Evolutionary conservation across 2,113 vertebrate genomes (phyloP).

Genomic region (Pomatorhinus ruficollis): DNA sequence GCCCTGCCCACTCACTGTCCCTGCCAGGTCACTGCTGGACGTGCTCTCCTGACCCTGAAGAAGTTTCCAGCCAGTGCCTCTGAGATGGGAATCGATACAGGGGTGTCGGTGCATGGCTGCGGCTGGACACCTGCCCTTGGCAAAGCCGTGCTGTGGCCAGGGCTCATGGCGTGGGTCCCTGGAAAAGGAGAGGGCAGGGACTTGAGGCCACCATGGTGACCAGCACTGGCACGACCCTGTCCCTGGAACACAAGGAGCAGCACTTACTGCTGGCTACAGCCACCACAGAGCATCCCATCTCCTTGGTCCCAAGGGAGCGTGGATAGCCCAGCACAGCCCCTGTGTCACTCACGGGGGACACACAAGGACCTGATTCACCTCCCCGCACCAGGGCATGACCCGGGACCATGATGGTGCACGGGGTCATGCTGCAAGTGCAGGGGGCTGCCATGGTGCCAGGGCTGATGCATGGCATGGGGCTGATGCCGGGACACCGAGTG

Average conservation of each 20-base stretch:
- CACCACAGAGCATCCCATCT: rapidly evolving
- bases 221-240: rapidly evolving
- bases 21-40: background rate
- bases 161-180: rapidly evolving
- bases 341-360: rapidly evolving
- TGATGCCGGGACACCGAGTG: rapidly evolving
- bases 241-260: rapidly evolving
- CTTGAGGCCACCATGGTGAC: background rate
- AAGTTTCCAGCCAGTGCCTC: background rate
- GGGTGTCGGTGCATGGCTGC: background rate
- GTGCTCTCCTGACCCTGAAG: background rate
- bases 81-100: background rate
- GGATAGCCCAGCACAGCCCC: background rate
- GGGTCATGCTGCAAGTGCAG: background rate
- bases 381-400: rapidly evolving
- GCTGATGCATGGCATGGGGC: rapidly evolving
- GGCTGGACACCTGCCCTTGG: background rate
- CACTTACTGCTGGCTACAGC: rapidly evolving
- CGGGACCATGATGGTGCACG: rapidly evolving
- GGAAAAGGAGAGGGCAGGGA: background rate
- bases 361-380: background rate
- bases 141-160: background rate
- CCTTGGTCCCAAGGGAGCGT: rapidly evolving
- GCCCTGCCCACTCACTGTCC: background rate
- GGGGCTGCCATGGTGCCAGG: rapidly evolving